phyloP scores from a whole-genome alignment of 2,113 vertebrate species.

The Natator depressus region DNA sequence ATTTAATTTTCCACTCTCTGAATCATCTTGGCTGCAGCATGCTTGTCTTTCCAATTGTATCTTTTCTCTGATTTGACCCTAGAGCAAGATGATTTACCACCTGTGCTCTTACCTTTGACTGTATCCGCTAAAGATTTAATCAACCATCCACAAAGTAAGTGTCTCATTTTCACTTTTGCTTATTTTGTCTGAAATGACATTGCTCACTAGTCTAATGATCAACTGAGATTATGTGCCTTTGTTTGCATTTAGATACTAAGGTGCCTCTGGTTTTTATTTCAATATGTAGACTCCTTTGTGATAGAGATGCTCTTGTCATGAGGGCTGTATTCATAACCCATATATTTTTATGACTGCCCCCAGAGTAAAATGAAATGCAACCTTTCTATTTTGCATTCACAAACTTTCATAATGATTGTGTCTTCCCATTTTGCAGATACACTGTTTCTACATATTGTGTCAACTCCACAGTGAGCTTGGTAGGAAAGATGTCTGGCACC shows the following conservation, averaged over 20 bases:
- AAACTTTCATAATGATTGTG: neutral
- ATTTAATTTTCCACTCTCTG: conserved; percentile 53
- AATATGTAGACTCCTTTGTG: neutral
- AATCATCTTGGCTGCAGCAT: conserved; percentile 36
- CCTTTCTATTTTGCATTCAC: neutral
- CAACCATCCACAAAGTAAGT: neutral
- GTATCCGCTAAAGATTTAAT: conserved; percentile 36
- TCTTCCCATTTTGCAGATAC: neutral
- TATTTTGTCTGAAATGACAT: conserved; percentile 27
- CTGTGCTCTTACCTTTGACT: conserved; percentile 36
- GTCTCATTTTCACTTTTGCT: conserved; percentile 50
- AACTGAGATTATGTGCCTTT: neutral
- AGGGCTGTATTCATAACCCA: conserved; percentile 11
- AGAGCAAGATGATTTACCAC: conserved; percentile 52
- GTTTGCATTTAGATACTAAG: neutral
- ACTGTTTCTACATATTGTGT: neutral
- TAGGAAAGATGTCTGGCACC: neutral
- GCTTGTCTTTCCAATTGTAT: conserved; percentile 64
- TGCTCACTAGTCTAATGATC: neutral
- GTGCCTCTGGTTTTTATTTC: conserved; percentile 15
- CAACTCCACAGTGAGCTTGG: neutral
- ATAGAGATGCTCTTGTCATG: neutral
- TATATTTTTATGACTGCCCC: neutral
- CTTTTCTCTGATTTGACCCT: conserved; percentile 54
- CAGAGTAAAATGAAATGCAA: neutral